These are phyloP conservation scores for Platalea minor DNA, from an alignment of 2,797 vertebrate genomes.

Conservation along the genomic window DNA sequence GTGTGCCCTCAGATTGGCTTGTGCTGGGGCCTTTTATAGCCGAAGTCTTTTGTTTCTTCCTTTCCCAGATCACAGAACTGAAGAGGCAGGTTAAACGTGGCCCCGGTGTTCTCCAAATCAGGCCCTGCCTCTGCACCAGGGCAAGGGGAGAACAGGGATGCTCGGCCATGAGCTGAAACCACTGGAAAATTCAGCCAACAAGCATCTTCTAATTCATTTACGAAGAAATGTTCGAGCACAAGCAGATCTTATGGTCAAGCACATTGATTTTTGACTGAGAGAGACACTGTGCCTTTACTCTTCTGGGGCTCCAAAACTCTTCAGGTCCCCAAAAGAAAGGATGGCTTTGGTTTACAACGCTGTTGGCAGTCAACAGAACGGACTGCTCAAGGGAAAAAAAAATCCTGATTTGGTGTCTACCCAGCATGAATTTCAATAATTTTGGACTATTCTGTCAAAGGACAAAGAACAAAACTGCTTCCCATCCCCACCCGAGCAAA, in stretches of 20 bases:
- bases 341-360: not conserved
- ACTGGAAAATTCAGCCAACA: not conserved
- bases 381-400: not conserved
- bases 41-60: not conserved
- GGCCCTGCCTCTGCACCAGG: not conserved
- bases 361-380: not conserved
- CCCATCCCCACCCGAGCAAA: not conserved
- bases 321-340: not conserved
- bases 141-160: not conserved
- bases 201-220: not conserved
- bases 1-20: slow-evolving; percentile 68
- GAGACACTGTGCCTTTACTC: not conserved
- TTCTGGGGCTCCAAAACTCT: not conserved
- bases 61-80: not conserved
- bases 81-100: not conserved
- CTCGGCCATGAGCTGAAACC: not conserved
- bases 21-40: not conserved
- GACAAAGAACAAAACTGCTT: not conserved
- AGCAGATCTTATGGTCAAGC: not conserved
- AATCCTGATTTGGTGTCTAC: not conserved
- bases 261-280: not conserved
- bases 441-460: not conserved
- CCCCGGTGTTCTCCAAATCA: not conserved
- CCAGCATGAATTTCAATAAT: not conserved
- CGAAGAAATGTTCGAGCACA: not conserved